Base-by-base conservation (phyloP, 2,888 invertebrate genomes). In the Pammene fasciana region DNA sequence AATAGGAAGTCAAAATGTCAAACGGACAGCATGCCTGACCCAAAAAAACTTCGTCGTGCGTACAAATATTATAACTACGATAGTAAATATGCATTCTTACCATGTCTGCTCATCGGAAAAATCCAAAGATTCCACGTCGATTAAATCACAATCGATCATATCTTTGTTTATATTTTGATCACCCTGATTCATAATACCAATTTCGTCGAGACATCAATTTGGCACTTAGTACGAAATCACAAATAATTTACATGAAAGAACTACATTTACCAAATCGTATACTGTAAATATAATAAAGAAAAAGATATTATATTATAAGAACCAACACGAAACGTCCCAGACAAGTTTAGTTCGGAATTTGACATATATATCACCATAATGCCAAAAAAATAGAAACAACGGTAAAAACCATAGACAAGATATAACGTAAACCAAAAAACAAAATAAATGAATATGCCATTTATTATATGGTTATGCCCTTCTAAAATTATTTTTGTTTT, bases 61-160 rank as follows among this genome's bases (percentile, higher is more conserved):
- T 71, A 71, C 68, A 10, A 67, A 59, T 11, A 41, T 50, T 54
- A 13, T 2, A 13, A 48, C 26, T 13, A 26, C 10, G 34, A 67
- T 48, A 57, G 16, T 56, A 45, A 54, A 50, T 26, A 57, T 50
- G 43, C 8, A 26, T 67, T 77, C 93, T 89, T 81, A 94, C 94
- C 94, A 94, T 75, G 93, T 94, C 87, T 94, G 94, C 82, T 94
- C 90, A 85, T 94, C 91, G 72, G 88, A 87, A 84, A 92, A 93
- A 86, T 93, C 90, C 77, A 94, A 85, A 77, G 92, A 86, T 82
- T 91, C 90, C 82, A 94, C 88, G 88, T 94, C 93, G 79, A 94
- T 94, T 78, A 94, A 87, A 82, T 93, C 93, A 83, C 83, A 86
- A 86, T 91, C 91, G 83, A 86, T 84, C 92, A 92, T 91, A 91